A percentile compares a stretch with the other conserved stretches of the same genome.
These are phyloP conservation scores for Eurypyga helias DNA, from an alignment of 2,113 vertebrate genomes.

Conservation along the genomic window DNA sequence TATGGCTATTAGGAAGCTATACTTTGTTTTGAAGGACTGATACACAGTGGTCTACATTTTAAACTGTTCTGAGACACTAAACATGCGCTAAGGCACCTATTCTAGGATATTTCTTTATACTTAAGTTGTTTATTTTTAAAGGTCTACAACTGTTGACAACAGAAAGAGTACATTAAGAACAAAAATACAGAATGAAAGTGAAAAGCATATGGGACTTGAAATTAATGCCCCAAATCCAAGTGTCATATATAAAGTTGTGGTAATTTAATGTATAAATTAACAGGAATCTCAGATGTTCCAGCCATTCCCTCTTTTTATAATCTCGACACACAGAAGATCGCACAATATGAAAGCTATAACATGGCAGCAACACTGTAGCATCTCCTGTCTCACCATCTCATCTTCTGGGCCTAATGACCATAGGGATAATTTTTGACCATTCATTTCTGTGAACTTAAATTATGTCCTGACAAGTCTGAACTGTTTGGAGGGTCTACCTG, in stretches of 20 bases:
- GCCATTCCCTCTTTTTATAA: neutral
- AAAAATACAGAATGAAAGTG: neutral
- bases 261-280: neutral
- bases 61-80: neutral
- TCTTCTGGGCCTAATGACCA: neutral
- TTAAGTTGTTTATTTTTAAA: neutral
- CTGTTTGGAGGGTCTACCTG: too few relatives aligned
- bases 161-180: neutral
- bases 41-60: neutral
- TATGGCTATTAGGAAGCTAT: neutral
- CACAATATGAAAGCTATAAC: neutral
- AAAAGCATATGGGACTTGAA: neutral
- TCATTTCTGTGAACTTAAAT: neutral
- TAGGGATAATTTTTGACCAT: neutral
- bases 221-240: neutral
- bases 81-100: neutral
- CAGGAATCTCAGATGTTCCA: neutral
- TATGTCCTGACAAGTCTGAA: neutral
- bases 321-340: neutral
- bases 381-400: neutral
- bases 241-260: neutral
- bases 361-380: neutral
- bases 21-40: neutral
- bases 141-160: neutral
- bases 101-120: neutral